These are phyloP conservation scores for Chionoecetes opilio DNA, from an alignment of 1,140 invertebrate genomes.

Conservation along the genomic window DNA sequence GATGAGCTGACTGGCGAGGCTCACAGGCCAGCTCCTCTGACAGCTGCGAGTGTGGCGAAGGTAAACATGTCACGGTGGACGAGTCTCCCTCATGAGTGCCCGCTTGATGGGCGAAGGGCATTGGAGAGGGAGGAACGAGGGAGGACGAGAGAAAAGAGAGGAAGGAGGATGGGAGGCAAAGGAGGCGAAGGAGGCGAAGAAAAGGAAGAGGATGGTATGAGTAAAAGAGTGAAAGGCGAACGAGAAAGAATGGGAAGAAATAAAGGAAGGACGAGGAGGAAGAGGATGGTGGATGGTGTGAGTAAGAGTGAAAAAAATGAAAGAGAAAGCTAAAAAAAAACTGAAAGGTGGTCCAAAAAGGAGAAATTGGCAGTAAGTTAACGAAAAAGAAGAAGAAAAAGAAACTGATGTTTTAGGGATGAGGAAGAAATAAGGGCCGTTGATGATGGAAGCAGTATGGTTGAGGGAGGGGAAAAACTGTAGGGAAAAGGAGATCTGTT, in stretches of 20 bases:
- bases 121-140: not conserved
- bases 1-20: constrained; percentile 3
- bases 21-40: not conserved
- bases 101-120: not conserved
- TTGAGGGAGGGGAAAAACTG: not conserved
- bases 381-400: not conserved
- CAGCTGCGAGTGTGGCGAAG: constrained; percentile 23
- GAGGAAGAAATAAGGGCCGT: not conserved
- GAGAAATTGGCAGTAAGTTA: not conserved
- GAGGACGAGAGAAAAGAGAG: not conserved
- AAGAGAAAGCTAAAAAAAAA: not conserved
- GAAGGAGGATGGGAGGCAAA: not conserved
- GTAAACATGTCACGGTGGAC: constrained; percentile 5
- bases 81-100: constrained; percentile 5
- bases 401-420: not conserved
- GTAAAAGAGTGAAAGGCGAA: not conserved
- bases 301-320: not conserved
- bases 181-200: not conserved
- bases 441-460: not conserved
- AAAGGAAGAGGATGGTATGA: not conserved
- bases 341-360: not conserved
- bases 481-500: too few species aligned
- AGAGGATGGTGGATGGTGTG: not conserved
- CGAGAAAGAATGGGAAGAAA: too few species aligned
- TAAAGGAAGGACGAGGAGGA: not conserved